Percentiles rank a stretch among this genome's conserved stretches.
Evolutionary conservation across 2,113 vertebrate genomes (phyloP).

Genomic region (Pheucticus melanocephalus): DNA sequence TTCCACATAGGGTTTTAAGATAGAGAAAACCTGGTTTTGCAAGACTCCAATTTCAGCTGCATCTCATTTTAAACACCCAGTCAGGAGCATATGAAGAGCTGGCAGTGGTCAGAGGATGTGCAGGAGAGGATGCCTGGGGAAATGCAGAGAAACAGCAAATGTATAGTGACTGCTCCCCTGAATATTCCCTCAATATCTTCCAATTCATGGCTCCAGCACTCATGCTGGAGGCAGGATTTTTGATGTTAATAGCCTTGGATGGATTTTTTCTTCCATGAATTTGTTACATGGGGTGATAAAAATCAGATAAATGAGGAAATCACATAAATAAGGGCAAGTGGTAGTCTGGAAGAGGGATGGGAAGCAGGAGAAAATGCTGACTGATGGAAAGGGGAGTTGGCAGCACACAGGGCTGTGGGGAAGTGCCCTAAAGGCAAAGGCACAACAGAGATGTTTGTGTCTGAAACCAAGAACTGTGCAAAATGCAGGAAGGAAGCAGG

Average conservation of each 20-base stretch:
- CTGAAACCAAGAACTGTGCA: neutral
- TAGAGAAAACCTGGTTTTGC: neutral
- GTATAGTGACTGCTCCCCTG: neutral
- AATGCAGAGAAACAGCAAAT: neutral
- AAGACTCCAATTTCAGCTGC: neutral
- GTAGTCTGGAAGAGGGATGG: neutral
- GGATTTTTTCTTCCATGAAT: constrained; percentile 36
- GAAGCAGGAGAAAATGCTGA: neutral
- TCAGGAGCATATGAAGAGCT: neutral
- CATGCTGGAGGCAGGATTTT: neutral
- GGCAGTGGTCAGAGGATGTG: neutral
- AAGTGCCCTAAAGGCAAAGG: neutral
- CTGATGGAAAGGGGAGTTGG: neutral
- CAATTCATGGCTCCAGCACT: neutral
- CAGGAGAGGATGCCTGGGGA: neutral
- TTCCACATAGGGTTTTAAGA: neutral
- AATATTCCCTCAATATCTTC: neutral
- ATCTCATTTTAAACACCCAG: neutral
- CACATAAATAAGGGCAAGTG: neutral
- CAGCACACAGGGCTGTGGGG: neutral
- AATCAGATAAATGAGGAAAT: constrained; percentile 49
- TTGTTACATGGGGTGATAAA: neutral
- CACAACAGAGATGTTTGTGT: neutral
- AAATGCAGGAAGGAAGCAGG: neutral
- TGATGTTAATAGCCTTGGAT: constrained; percentile 28